Evolutionary conservation across 2,797 vertebrate species (phyloP), one percentile per base, ranked within the genome.

Genomic region (Pangasius sanitwongsei): DNA sequence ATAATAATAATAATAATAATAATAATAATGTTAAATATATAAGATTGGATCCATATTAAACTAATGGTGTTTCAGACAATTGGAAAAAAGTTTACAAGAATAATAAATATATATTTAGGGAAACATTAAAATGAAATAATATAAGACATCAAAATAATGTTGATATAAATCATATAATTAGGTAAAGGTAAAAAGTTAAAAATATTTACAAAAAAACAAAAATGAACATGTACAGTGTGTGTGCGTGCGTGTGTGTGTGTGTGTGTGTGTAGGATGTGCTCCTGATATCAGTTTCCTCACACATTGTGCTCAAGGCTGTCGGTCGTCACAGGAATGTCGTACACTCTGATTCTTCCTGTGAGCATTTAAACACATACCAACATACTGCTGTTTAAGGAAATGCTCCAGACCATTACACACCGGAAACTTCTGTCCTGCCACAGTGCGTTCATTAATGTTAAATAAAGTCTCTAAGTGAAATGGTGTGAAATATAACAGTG

Each of bases 301-400:
- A 91, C 92, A 92, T 92, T 94, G 91, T 92, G 89, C 78, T 89
- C 86, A 87, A 86, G 88, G 88, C 86, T 88, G 87, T 86, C 63
- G 78, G 53, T 90, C 86, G 78, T 87, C 86, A 74, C 89, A 93
- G 93, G 94, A 94, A 94, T 86, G 75, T 92, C 90, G 91, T 92
- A 91, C 93, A 88, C 89, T 83, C 41, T 87, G 91, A 75, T 88
- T 85, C 90, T 93, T 94, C 94, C 93, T 93, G 92, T 90, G n/a
- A 23, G 74, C 82, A 57, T 77, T 81, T 65, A 83, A 77, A 50
- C 85, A 75, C 59, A 63, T 12, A 72, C 48, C 34, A 72, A 34
- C 55, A 75, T 20, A 78, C 87, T 37, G n/a, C 57, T 59, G 80
- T 61, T 82, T 59, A 82, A 61, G 80, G 80, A 82, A 82, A 82